Base-by-base conservation (phyloP, 2,888 invertebrate genomes). In the Epistrophella euchroma region DNA sequence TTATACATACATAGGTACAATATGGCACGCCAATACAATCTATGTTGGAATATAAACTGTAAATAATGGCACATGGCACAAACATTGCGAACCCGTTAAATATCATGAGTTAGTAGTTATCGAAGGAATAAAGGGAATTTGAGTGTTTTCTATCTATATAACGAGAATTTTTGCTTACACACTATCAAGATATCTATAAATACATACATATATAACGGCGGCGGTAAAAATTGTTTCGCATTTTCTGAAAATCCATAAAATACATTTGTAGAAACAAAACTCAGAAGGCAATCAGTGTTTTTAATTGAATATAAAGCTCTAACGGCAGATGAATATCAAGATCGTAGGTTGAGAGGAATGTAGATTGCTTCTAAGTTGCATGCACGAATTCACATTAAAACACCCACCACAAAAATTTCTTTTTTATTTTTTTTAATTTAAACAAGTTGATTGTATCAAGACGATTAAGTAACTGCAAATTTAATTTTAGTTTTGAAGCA, bases 11-110 rank as follows among this genome's bases (percentile, higher is more conserved):
- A 15, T 55, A 35, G 10, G 25, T 9, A 28, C 60, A 64, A 45
- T 64, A 28, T 64, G 64, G 45, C 13, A 32, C 17, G 32, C 66
- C 47, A 66, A 66, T 35, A 66, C 45, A 32, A 45, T 64, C 13
- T 7, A 19, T 10, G 17, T 66, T 15, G 22, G 6, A 28, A n/a
- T 62, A n/a, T 43, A 25, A 62, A 62, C 62, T 35, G 19, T 66
- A 19, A 47, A 47, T 47, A 66, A 66, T 66, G 19, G 66, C 66
- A 47, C 66, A 45, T 66, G 32, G 66, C 66, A 47, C 66, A 45
- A 35, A 47, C 28, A 45, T 35, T 19, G 15, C 1, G 19, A 66
- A 66, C 32, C 19, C 47, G 32, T 66, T 35, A 47, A 66, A 47
- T 32, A 66, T 32, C 19, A 32, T 17, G 28, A 66, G 13, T 11